phyloP scores from a whole-genome alignment of 1,140 invertebrate genomes.

The Pseudomyrmex dendroicus region DNA sequence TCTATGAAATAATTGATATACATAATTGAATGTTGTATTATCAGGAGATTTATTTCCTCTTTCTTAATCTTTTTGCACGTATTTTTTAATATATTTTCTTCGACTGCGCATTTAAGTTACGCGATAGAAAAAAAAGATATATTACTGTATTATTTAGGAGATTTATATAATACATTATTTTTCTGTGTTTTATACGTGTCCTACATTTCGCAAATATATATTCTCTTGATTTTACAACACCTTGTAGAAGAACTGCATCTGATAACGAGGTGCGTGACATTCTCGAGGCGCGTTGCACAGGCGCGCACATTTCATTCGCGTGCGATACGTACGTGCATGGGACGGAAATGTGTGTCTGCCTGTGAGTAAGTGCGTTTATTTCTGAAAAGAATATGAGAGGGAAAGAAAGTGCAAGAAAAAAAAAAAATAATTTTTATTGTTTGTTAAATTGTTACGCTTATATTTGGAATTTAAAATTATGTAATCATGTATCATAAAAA shows the following conservation, averaged over 20 bases:
- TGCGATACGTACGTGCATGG: not conserved
- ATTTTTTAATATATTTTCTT: too few species aligned
- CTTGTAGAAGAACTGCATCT: slow-evolving; percentile 34
- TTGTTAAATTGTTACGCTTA: not conserved
- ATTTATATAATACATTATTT: not conserved
- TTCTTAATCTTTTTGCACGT: too few species aligned
- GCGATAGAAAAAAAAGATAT: too few species aligned
- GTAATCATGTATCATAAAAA: too few species aligned
- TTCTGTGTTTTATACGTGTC: not conserved
- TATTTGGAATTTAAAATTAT: too few species aligned
- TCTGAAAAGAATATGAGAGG: not conserved
- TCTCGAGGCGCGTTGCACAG: slow-evolving; percentile 49
- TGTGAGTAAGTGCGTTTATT: not conserved
- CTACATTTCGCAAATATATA: not conserved
- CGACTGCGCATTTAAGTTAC: too few species aligned
- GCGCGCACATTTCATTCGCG: slow-evolving; percentile 42
- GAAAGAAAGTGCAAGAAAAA: too few species aligned
- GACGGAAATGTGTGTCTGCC: not conserved
- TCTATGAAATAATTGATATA: not conserved
- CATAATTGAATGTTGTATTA: not conserved
- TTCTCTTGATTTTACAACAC: slow-evolving; percentile 4
- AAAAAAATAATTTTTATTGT: not conserved
- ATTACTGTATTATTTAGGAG: too few species aligned
- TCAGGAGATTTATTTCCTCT: too few species aligned
- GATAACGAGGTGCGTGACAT: slow-evolving; percentile 66